Percentiles rank a stretch among this genome's conserved stretches.
Evolutionary conservation across 2,113 vertebrate genomes (phyloP).

Genomic region (Xiphophorus couchianus): DNA sequence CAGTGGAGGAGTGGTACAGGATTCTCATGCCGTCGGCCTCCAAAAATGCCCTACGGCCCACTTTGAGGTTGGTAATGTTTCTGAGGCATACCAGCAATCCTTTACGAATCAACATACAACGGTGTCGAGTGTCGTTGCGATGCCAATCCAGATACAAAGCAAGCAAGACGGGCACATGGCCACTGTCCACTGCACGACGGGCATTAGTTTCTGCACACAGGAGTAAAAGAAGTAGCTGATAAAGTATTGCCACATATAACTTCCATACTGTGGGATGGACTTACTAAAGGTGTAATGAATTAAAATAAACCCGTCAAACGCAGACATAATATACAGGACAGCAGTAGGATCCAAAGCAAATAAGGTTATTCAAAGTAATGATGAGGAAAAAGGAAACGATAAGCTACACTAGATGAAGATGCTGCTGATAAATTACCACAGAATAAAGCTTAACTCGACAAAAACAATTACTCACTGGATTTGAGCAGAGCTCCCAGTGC

Average conservation of each 20-base stretch:
- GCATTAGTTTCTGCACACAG: slow-evolving; percentile 88
- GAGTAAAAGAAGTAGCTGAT: not conserved
- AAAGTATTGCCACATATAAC: slow-evolving; percentile 4
- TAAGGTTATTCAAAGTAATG: not conserved
- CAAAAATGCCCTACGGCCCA: slow-evolving; percentile 93
- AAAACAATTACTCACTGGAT: slow-evolving; percentile 91
- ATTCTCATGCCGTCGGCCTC: slow-evolving; percentile 95
- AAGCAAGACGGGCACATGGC: slow-evolving; percentile 87
- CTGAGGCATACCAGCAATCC: slow-evolving; percentile 93
- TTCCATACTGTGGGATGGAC: not conserved
- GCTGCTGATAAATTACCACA: slow-evolving; percentile 13
- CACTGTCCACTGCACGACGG: slow-evolving; percentile 90
- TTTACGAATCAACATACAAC: slow-evolving; percentile 93
- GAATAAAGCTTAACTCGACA: slow-evolving; percentile 16
- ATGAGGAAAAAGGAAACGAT: not conserved
- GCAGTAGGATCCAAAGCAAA: not conserved
- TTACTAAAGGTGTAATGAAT: not conserved
- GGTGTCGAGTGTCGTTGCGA: slow-evolving; percentile 90
- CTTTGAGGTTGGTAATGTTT: slow-evolving; percentile 92
- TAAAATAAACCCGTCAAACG: not conserved
- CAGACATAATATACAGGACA: not conserved
- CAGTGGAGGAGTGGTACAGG: slow-evolving; percentile 93
- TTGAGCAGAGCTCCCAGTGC: slow-evolving; percentile 96
- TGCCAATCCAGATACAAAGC: slow-evolving; percentile 95
- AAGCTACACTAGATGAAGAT: not conserved